Evolutionary conservation across 2,888 invertebrate species (phyloP).

Genomic region (Alentia gelatinosa): DNA sequence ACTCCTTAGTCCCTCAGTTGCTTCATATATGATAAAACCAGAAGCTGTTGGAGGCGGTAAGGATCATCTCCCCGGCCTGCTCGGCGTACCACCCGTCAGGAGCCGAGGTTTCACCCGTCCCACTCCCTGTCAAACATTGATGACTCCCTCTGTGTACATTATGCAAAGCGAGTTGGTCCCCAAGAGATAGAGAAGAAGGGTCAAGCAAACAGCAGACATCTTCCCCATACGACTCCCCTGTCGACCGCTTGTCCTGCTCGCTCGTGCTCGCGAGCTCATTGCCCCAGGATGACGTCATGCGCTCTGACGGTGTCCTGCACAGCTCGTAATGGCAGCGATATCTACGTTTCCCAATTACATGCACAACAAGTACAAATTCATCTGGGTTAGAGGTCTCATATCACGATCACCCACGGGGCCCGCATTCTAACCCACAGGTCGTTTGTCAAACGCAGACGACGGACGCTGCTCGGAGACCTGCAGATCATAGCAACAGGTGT

Average conservation of each 20-base stretch:
- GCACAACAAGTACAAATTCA: too few species aligned
- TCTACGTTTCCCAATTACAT: too few species aligned
- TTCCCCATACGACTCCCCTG: background rate
- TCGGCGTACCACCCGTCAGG: too few species aligned
- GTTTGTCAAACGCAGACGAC: background rate
- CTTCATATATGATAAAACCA: too few species aligned
- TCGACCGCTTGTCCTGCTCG: too few species aligned
- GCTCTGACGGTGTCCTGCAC: background rate
- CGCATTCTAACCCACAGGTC: background rate
- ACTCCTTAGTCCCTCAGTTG: too few species aligned
- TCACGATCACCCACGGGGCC: background rate
- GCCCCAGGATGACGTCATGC: background rate
- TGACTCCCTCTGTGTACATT: slow-evolving; percentile 4
- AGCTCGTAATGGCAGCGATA: background rate
- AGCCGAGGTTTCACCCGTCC: background rate
- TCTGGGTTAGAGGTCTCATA: background rate
- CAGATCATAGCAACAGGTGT: background rate
- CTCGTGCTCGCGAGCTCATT: too few species aligned
- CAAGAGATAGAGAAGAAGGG: background rate
- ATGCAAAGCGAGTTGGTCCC: background rate
- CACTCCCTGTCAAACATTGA: slow-evolving; percentile 5
- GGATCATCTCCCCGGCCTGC: too few species aligned
- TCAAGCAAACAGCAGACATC: background rate
- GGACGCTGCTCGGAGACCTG: background rate
- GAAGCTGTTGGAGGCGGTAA: too few species aligned